These are phyloP conservation scores for Desmophyllum pertusum DNA, from an alignment of 92 coral and sea anemone genomes.

Conservation along the genomic window DNA sequence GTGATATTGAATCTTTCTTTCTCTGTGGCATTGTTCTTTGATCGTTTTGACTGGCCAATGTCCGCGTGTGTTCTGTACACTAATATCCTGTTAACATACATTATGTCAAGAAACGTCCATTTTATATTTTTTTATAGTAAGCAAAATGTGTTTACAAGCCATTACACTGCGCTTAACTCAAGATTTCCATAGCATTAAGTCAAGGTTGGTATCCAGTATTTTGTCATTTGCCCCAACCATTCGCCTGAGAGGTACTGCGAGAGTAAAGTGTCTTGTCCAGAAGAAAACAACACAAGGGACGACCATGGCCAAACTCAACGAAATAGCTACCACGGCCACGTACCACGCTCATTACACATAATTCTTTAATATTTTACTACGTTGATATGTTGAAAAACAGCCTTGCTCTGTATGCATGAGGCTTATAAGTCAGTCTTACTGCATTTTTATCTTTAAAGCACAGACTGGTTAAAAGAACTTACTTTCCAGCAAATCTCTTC, in stretches of 20 bases:
- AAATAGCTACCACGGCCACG: no score
- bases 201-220: neutral
- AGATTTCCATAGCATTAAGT: neutral
- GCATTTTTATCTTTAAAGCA: neutral
- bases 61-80: slow-evolving; percentile 88
- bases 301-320: no score
- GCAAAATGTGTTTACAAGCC: neutral
- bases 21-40: slow-evolving; percentile 73
- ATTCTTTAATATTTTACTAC: no score
- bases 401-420: no score
- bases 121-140: neutral
- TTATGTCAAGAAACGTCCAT: neutral
- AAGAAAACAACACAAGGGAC: neutral
- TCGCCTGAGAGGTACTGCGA: neutral
- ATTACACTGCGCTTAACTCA: neutral
- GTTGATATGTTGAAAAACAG: no score
- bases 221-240: neutral
- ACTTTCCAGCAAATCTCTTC: slow-evolving; percentile 91
- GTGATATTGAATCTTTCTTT: slow-evolving; percentile 81
- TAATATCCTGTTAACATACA: slow-evolving; percentile 52
- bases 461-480: slow-evolving; percentile 10
- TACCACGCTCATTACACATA: no score
- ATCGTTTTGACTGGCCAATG: slow-evolving; percentile 76
- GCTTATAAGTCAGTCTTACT: neutral
- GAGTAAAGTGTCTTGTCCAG: neutral